Evolutionary conservation across 2,113 vertebrate species (phyloP).

Genomic region (Sceloporus tristichus): DNA sequence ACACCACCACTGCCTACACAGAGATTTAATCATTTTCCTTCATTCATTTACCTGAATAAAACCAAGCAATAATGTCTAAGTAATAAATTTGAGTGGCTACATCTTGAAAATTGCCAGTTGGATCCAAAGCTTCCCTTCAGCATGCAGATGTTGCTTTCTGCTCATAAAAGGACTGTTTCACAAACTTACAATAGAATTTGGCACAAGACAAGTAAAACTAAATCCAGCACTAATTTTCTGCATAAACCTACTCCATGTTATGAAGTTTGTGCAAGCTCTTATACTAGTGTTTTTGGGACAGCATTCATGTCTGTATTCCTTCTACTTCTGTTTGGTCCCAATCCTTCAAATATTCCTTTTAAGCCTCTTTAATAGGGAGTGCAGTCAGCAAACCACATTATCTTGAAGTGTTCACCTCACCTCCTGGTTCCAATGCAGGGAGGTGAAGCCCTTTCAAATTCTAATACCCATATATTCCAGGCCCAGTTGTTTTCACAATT

Average conservation of each 20-base stretch:
- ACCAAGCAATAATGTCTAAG: not conserved
- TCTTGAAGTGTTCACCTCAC: not conserved
- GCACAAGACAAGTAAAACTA: not conserved
- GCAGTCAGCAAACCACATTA: not conserved
- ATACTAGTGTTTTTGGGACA: not conserved
- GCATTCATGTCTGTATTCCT: not conserved
- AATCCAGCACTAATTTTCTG: not conserved
- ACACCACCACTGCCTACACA: not conserved
- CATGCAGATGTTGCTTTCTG: not conserved
- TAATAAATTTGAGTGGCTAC: too few species aligned
- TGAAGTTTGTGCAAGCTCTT: not conserved
- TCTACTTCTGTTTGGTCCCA: not conserved
- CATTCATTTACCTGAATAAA: not conserved
- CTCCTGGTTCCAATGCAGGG: not conserved
- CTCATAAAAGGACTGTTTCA: not conserved
- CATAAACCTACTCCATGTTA: not conserved
- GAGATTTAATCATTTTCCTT: not conserved
- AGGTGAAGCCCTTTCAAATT: not conserved
- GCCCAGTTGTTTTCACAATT: not conserved
- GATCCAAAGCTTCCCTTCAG: too few species aligned
- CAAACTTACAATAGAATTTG: not conserved
- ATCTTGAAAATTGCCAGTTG: too few species aligned
- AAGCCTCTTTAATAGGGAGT: not conserved
- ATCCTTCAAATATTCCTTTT: not conserved
- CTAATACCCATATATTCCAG: not conserved